Evolutionary conservation across 2,888 invertebrate species (phyloP).

Genomic region (Gryllus longicercus): DNA sequence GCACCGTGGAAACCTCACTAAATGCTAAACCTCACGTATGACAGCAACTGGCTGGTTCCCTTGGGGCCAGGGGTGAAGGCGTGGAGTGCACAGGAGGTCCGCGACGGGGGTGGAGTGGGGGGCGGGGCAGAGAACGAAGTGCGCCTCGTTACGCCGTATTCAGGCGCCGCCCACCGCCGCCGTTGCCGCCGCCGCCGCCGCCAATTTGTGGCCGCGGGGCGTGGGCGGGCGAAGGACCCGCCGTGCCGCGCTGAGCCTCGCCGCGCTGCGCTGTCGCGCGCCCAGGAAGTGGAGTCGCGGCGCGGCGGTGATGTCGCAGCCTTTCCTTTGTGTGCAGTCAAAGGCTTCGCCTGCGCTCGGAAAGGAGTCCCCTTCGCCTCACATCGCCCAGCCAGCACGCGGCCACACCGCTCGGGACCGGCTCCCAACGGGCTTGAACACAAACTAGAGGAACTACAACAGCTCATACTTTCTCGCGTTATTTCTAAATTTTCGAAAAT

Average conservation of each 20-base stretch:
- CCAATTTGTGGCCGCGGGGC: not conserved
- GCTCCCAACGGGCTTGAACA: no score
- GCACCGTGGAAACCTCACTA: no score
- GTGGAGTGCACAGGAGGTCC: not conserved
- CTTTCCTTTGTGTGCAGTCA: no score
- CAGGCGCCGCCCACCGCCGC: not conserved
- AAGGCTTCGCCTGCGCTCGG: no score
- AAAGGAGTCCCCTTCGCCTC: no score
- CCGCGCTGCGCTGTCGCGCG: not conserved
- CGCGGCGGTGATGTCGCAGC: not conserved
- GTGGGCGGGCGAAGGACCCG: not conserved
- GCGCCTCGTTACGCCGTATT: not conserved
- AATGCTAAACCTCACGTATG: not conserved
- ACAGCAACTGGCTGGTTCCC: not conserved
- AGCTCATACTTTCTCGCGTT: no score
- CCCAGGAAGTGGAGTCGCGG: not conserved
- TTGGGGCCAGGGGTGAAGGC: not conserved
- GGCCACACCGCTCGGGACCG: no score
- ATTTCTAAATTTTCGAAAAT: no score
- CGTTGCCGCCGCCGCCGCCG: not conserved
- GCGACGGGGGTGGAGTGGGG: not conserved
- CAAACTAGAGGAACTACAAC: no score
- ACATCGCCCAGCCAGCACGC: no score
- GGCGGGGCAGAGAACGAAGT: not conserved
- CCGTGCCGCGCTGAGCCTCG: not conserved